Evolutionary conservation across 2,888 invertebrate species (phyloP), one percentile per base, ranked within the genome.

Genomic region (Synanthedon tipuliformis): DNA sequence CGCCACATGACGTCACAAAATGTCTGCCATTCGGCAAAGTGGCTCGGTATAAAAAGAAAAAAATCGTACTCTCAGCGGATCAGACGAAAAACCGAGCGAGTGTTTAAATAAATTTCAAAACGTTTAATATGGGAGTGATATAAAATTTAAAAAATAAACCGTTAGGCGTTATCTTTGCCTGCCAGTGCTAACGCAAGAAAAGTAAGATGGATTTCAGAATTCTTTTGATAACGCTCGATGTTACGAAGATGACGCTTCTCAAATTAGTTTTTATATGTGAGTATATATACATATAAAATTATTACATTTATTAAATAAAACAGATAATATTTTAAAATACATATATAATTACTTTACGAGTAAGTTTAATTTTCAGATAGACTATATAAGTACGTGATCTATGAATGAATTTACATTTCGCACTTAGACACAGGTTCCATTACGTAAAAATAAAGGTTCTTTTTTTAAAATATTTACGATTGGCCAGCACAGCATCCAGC

Each of bases 1-100:
- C 61, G 55, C 59, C 56, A 59, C 53, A 68, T 83, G 83, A 87
- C 86, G 87, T 86, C 86, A 86, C 83, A 82, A 83, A 61, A 85
- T 86, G 86, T 61, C 58, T 52, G 56, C 53, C 71, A 64, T 62
- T 68, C 66, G 65, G 65, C 60, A 61, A 63, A 68, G 64, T 61
- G 5, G 70, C 73, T 77, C 71, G 69, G 80, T 77, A 75, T 79
- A 77, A 80, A 81, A 76, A 70, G 72, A 74, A 61, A 73, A 76
- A 76, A 77, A 70, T 57, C 53, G 53, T 50, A 52, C 66, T 64
- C 59, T 62, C 61, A 59, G 57, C 69, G 68, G 68, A 71, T 67
- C 61, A 57, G 61, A 61, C 61, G 61, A 64, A 70, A 68, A 71
- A 62, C 61, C 64, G 66, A 69, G 75, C 64, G 66, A 69, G 75